phyloP scores from a whole-genome alignment of 2,888 invertebrate species.

The Acanthococcus lagerstroemiae region DNA sequence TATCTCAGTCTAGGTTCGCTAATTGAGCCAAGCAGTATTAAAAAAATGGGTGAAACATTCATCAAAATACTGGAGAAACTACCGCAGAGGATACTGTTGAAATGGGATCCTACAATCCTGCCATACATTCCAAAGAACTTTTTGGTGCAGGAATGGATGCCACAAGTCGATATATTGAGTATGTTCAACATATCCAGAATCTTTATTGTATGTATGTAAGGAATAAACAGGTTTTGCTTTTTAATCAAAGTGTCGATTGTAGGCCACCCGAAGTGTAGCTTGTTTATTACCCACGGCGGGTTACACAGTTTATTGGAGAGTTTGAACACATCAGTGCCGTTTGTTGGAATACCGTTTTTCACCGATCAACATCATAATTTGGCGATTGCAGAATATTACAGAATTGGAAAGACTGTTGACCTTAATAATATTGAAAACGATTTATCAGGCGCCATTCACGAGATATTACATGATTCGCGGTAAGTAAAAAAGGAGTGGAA shows the following conservation, averaged over 20 bases:
- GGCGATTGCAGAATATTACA: not conserved
- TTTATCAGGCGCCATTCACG: not conserved
- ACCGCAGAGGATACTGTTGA: slow-evolving; percentile 28
- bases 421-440: not conserved
- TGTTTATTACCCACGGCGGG: slow-evolving; percentile 2
- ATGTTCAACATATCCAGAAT: not conserved
- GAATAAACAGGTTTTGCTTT: no score
- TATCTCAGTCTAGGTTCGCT: slow-evolving; percentile 30
- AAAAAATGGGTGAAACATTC: slow-evolving; percentile 7
- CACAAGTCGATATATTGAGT: slow-evolving; percentile 16
- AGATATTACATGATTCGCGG: not conserved
- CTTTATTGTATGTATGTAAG: no score
- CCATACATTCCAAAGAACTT: slow-evolving; percentile 23
- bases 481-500: no score
- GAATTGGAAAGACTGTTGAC: not conserved
- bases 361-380: not conserved
- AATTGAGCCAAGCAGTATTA: slow-evolving; percentile 3
- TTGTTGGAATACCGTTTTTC: slow-evolving; percentile 3
- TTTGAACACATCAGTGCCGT: not conserved
- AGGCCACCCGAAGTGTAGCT: slow-evolving; percentile 1
- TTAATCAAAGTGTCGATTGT: no score
- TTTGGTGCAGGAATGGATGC: slow-evolving; percentile 29
- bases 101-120: slow-evolving; percentile 29
- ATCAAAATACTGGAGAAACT: slow-evolving; percentile 5
- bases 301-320: not conserved